These are phyloP conservation scores for Rhipidura dahli DNA, from an alignment of 2,113 vertebrate species.

Conservation along the genomic window DNA sequence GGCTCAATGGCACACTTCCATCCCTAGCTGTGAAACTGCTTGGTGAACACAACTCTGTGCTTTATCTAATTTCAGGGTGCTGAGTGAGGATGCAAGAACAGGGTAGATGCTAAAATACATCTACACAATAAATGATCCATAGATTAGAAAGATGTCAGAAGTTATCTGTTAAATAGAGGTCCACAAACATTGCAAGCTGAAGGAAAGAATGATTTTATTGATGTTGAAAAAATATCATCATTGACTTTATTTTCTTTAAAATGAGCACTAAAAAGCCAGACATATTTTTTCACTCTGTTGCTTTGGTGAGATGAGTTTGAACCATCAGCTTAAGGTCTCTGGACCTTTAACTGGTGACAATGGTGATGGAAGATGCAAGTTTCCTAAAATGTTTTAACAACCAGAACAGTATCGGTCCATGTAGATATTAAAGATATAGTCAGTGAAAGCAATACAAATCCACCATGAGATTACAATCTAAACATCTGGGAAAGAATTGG, in stretches of 20 bases:
- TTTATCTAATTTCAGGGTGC: background rate
- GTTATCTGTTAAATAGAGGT: conserved; percentile 25
- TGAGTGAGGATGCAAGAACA: background rate
- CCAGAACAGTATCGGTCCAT: background rate
- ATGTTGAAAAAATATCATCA: conserved; percentile 48
- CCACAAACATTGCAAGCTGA: conserved; percentile 3
- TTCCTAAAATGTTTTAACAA: conserved; percentile 42
- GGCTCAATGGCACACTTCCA: background rate
- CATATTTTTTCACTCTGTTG: conserved; percentile 50
- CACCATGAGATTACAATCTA: conserved; percentile 15
- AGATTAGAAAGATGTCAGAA: conserved; percentile 25
- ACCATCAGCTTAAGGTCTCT: conserved; percentile 33
- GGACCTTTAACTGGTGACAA: conserved; percentile 50
- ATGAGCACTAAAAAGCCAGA: conserved; percentile 37
- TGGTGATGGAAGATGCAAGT: conserved; percentile 36
- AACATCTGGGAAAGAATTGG: conserved; percentile 30
- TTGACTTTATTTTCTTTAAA: conserved; percentile 65
- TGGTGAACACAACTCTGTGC: background rate
- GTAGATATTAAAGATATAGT: conserved; percentile 71
- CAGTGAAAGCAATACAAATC: conserved; percentile 56
- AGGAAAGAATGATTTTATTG: conserved; percentile 47
- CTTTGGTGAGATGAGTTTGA: conserved; percentile 58
- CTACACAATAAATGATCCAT: conserved; percentile 4
- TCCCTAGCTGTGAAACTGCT: background rate
- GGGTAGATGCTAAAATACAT: background rate